These are phyloP conservation scores for Leptopilina syphax DNA, from an alignment of 2,888 invertebrate species.

Conservation along the genomic window DNA sequence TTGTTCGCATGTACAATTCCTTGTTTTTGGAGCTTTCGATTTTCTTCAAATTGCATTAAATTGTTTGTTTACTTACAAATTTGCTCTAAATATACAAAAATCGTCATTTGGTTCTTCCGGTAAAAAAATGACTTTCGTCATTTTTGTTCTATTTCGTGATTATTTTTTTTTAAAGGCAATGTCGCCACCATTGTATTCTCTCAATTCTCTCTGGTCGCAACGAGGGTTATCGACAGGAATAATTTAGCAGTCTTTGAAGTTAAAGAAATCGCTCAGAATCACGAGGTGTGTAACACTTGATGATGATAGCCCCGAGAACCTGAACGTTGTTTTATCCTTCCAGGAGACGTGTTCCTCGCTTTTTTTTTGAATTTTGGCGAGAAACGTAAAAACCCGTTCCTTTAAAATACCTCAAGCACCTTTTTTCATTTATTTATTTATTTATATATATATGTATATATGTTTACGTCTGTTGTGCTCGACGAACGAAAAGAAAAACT, in stretches of 20 bases:
- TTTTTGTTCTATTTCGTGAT: not conserved
- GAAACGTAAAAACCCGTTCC: slow-evolving; percentile 1
- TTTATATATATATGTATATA: not conserved
- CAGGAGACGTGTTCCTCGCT: slow-evolving; percentile 17
- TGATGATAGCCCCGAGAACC: slow-evolving; percentile 19
- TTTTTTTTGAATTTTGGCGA: not conserved
- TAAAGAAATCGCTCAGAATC: slow-evolving; percentile 13
- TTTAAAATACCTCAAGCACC: slow-evolving; percentile 29
- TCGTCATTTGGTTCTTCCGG: no score
- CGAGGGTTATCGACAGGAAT: slow-evolving; percentile 9
- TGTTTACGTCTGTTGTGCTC: slow-evolving; percentile 18
- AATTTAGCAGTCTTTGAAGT: slow-evolving; percentile 22
- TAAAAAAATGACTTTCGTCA: not conserved
- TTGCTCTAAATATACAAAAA: slow-evolving; percentile 2
- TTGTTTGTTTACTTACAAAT: no score
- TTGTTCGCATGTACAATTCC: no score
- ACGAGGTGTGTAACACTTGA: slow-evolving; percentile 25
- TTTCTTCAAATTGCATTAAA: no score
- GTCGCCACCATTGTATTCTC: not conserved
- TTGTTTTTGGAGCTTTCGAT: no score
- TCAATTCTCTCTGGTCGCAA: slow-evolving; percentile 32
- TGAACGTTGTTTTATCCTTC: slow-evolving; percentile 24
- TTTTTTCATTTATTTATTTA: not conserved
- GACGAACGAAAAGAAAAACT: slow-evolving; percentile 29
- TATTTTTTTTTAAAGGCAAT: slow-evolving; percentile 20